Evolutionary conservation across 2,113 vertebrate genomes (phyloP), one percentile per base, ranked within the genome.

Genomic region (Genyomyrus donnyi): DNA sequence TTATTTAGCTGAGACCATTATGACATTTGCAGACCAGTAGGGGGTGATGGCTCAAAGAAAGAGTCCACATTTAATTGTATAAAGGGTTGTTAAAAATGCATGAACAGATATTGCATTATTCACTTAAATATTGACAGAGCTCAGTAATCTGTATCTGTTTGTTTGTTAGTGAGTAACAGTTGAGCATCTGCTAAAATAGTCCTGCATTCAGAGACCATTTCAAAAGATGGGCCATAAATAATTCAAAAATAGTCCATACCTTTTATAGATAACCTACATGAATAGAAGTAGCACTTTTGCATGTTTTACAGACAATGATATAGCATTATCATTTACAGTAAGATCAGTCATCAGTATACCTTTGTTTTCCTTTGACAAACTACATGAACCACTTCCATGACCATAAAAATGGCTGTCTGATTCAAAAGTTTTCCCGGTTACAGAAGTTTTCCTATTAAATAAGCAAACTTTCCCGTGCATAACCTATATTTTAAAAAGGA

Each of bases 401-500:
- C 13, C 35, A 56, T 21, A 39, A 83, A 83, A 77, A 50, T 24
- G 62, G 62, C n/a, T 27, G 10, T 10, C 3, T 52, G 13, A 21
- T 31, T 74, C 24, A 17, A 24, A 24, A 50, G 42, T 48, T 11
- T 17, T 70, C 58, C 58, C 24, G 0, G 66, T 88, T 87, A 24
- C 11, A 70, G 46, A 50, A 48, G 56, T 74, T 88, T 62, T 27
- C 88, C 42, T 24, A 74, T 87, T 86, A 90, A 91, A 90, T 70
- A 9, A 45, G 19, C 27, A 53, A 89, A 88, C 46, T 74, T 91
- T 91, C 35, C 90, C 83, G 74, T 88, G 48, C 90, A 90, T 91
- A 91, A 93, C 91, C 91, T 87, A 50, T 31, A 91, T 93, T 90
- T 88, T 85, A 58, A 88, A 70, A 91, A 62, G 80, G 52, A 91